Base-by-base conservation (phyloP, 2,113 vertebrate species). In the Pongo pygmaeus region DNA sequence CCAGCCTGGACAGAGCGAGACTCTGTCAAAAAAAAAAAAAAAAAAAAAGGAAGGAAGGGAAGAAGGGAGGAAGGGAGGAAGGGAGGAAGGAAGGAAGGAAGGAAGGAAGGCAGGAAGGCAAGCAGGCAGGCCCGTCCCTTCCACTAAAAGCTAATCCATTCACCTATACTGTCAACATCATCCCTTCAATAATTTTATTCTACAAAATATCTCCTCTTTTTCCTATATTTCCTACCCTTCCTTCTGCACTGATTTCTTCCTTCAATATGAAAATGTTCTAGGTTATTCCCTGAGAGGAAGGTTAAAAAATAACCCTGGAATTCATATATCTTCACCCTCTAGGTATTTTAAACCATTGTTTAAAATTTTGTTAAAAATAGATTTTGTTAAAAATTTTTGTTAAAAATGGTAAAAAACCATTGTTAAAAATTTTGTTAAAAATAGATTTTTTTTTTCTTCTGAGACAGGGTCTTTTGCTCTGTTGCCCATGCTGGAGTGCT, bases 1-100 rank as follows among this genome's bases (percentile, higher is more conserved):
- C 52, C 52, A 55, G 52, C 52, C 17, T 20, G 52, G 17, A 55
- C 52, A 55, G 17, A 55, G 52, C 6, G 5, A 52, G 52, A 17
- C 52, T 55, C 52, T 55, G 52, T 55, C 1, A 6, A 46, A 46
- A 55, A 2, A 6, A 55, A 55, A 55, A 17, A 18, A 52, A 52
- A 52, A 6, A 52, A 52, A 17, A 12, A 6, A 6, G 17, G 1
- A 55, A 6, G 52, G 52, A 17, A 55, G 52, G 52, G 6, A 6
- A 0, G 6, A 2, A 46, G 8, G 46, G 8, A 46, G 46, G 46
- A 2, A 46, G 46, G 46, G 7, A 52, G 50, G 50, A 5, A 5
- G 14, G 14, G 0, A 52, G 50, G 50, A 0, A 16, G 50, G 17
- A 0, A 6, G 52, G 50, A 0, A 52, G 50, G 50, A 0, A 5